Evolutionary conservation across 1,140 invertebrate species (phyloP).

Genomic region (Diploscapter pachys): DNA sequence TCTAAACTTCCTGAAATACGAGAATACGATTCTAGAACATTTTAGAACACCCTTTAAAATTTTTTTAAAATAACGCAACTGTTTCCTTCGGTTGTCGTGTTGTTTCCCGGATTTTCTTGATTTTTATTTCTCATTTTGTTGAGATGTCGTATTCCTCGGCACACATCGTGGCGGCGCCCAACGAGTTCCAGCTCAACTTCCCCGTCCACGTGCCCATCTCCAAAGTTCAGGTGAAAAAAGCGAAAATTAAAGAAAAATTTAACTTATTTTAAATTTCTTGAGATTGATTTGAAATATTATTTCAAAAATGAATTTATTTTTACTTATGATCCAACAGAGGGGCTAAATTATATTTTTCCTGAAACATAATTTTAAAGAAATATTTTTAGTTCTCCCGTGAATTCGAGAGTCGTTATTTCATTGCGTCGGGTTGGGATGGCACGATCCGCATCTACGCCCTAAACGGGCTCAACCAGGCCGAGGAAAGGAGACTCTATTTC

Average conservation of each 20-base stretch:
- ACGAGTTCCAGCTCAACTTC: constrained; percentile 27
- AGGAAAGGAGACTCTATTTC: constrained; percentile 44
- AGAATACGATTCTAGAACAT: too few species aligned
- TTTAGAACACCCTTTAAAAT: too few species aligned
- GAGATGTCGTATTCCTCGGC: background rate
- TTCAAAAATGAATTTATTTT: background rate
- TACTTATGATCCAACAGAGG: background rate
- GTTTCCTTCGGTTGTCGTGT: too few species aligned
- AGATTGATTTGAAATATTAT: background rate
- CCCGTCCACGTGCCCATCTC: constrained; percentile 33
- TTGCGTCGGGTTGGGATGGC: constrained; percentile 50
- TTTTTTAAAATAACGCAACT: too few species aligned
- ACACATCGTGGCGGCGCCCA: constrained; percentile 29
- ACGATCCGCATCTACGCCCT: constrained; percentile 50
- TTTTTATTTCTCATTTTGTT: too few species aligned
- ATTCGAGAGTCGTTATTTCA: constrained; percentile 37
- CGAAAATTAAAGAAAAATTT: too few species aligned
- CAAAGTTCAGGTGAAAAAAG: constrained; percentile 31
- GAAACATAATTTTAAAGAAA: background rate
- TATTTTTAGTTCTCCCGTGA: constrained; percentile 54
- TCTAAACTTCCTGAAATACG: too few species aligned
- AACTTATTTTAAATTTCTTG: background rate
- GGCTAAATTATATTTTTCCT: background rate
- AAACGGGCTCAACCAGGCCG: constrained; percentile 37
- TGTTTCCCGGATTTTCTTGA: too few species aligned